Evolutionary conservation across 2,113 vertebrate species (phyloP).

Genomic region (Hemibagrus wyckioides): DNA sequence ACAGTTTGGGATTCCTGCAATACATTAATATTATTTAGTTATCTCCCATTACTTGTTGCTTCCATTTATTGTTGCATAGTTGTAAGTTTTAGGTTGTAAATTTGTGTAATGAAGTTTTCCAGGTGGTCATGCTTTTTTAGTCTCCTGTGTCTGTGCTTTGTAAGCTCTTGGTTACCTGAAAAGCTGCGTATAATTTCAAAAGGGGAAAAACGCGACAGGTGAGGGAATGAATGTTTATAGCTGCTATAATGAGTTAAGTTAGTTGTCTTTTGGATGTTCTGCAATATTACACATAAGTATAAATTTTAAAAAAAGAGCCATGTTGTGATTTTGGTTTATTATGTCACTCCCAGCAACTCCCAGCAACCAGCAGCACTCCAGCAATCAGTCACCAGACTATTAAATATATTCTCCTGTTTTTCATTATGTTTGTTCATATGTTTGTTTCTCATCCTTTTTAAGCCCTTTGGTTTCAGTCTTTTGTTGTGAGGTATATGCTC

Average conservation of each 20-base stretch:
- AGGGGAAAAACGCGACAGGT: neutral
- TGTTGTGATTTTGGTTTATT: neutral
- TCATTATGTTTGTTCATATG: too few relatives aligned
- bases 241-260: neutral
- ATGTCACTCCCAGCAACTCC: too few relatives aligned
- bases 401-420: too few relatives aligned
- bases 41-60: too few relatives aligned
- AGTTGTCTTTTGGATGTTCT: neutral
- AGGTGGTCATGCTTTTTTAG: neutral
- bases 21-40: neutral
- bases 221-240: neutral
- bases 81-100: neutral
- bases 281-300: neutral
- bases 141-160: neutral
- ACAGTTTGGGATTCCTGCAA: too few relatives aligned
- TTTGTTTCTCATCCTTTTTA: too few relatives aligned
- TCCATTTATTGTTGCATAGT: too few relatives aligned
- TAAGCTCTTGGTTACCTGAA: neutral
- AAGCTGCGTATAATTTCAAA: neutral
- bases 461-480: too few relatives aligned
- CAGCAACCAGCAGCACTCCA: too few relatives aligned
- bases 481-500: too few relatives aligned
- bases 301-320: neutral
- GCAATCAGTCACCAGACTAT: too few relatives aligned
- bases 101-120: neutral